phyloP scores from a whole-genome alignment of 2,113 vertebrate genomes.

The Mormoops blainvillei region DNA sequence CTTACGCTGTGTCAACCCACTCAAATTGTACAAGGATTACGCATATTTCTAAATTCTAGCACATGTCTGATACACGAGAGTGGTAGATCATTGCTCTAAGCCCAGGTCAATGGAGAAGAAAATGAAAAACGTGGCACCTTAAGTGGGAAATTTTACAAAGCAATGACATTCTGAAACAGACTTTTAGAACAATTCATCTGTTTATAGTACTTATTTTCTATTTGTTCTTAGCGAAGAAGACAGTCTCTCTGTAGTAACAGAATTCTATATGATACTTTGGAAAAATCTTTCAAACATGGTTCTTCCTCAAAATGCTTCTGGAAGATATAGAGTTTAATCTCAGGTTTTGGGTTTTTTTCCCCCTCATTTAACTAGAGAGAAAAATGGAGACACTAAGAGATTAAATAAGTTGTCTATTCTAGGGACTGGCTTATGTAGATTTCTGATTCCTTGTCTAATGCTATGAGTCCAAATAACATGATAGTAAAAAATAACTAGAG shows the following conservation, averaged over 20 bases:
- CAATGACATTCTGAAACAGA: neutral
- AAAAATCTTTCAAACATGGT: slow-evolving; percentile 13
- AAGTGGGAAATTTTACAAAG: slow-evolving; percentile 29
- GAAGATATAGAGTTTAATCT: neutral
- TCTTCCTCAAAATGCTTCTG: neutral
- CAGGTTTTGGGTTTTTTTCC: neutral
- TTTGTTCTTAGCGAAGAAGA: slow-evolving; percentile 30
- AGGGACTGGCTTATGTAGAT: neutral
- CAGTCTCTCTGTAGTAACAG: neutral
- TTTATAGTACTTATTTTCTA: neutral
- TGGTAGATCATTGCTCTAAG: neutral
- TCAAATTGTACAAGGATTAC: neutral
- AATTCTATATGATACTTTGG: neutral
- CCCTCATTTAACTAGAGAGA: neutral
- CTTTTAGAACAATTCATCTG: slow-evolving; percentile 9
- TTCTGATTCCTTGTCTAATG: neutral
- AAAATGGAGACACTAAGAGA: neutral
- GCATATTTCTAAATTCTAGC: neutral
- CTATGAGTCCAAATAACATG: neutral
- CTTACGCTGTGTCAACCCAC: neutral
- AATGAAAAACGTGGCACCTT: neutral
- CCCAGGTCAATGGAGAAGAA: neutral
- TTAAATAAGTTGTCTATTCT: neutral
- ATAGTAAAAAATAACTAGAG: slow-evolving; percentile 8
- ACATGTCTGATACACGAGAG: neutral